Conservation (phyloP, 1,140 invertebrate genomes). For the Drosophila seguyi region DNA sequence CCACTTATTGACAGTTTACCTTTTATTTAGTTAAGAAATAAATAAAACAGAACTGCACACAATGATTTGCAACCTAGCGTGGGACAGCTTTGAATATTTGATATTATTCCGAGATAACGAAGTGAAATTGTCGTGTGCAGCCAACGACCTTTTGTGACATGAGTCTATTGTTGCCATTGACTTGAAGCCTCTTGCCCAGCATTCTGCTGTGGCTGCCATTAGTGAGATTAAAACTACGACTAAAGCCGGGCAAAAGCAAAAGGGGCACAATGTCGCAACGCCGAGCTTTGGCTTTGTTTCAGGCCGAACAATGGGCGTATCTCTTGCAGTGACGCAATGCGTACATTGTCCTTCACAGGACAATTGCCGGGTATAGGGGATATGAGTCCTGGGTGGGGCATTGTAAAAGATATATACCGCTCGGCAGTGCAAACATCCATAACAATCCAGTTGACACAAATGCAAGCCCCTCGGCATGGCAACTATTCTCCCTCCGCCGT, state of each 20-base stretch:
- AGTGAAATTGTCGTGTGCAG: constrained; percentile 37
- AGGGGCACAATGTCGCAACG: constrained; percentile 61
- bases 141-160: constrained; percentile 52
- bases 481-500: constrained; percentile 19
- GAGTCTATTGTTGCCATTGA: constrained; percentile 34
- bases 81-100: neutral
- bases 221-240: constrained; percentile 81
- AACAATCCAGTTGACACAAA: constrained; percentile 79
- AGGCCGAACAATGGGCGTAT: constrained; percentile 67
- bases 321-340: constrained; percentile 77
- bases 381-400: neutral
- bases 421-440: constrained; percentile 66
- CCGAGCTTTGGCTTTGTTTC: constrained; percentile 57
- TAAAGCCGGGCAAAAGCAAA: constrained; percentile 26
- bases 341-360: constrained; percentile 65
- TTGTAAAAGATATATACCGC: constrained; percentile 61
- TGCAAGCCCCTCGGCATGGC: constrained; percentile 41
- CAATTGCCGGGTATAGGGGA: constrained; percentile 29
- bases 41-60: neutral
- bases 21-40: neutral
- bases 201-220: constrained; percentile 59
- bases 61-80: neutral
- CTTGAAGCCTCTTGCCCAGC: constrained; percentile 6
- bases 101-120: constrained; percentile 3
- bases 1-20: neutral